Base-by-base conservation (phyloP, 2,797 vertebrate species). In the Halcyon chelicuti region DNA sequence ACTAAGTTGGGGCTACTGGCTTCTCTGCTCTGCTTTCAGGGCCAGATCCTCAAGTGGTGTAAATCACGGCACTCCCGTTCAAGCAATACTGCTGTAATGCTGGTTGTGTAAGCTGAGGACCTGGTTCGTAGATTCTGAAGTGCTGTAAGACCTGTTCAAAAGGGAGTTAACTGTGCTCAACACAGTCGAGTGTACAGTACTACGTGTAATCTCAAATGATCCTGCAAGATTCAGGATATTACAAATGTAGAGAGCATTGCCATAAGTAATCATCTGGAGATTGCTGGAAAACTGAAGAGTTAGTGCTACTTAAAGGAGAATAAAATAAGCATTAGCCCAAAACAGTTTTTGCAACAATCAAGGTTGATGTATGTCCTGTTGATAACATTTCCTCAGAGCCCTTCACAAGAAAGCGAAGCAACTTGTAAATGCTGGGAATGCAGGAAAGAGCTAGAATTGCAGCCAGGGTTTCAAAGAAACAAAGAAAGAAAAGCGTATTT, bases 311-410 rank as follows among this genome's bases (percentile, higher is more conserved):
- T 88, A 91, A 88, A 88, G 74, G 65, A 84, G 77, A 92, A 87
- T 58, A 94, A 93, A 94, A 95, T 65, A 93, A 93, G 88, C 91
- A 90, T 95, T 82, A 96, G 60, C 80, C 86, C 79, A 90, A 75
- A 96, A 12, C 82, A 58, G n/a, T 66, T 92, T 95, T 93, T 95
- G 76, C 92, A 47, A 33, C 75, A 65, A 86, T 78, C 68, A 93
- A 23, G 68, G 85, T 82, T 95, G 89, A 91, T 92, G 29, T 86
- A 86, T 82, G 89, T 29, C 47, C 58, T 87, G 47, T 62, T n/a
- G 51, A 70, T 88, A 93, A 91, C 7, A 18, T 62, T 89, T 85
- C 94, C 88, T 96, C 57, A 54, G 87, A 86, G 66, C 51, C 73
- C 35, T 76, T 83, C 46, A 42, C 39, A 78, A 89, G 60, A 91